Conservation (phyloP, 2,113 vertebrate genomes). For the Peromyscus leucopus region DNA sequence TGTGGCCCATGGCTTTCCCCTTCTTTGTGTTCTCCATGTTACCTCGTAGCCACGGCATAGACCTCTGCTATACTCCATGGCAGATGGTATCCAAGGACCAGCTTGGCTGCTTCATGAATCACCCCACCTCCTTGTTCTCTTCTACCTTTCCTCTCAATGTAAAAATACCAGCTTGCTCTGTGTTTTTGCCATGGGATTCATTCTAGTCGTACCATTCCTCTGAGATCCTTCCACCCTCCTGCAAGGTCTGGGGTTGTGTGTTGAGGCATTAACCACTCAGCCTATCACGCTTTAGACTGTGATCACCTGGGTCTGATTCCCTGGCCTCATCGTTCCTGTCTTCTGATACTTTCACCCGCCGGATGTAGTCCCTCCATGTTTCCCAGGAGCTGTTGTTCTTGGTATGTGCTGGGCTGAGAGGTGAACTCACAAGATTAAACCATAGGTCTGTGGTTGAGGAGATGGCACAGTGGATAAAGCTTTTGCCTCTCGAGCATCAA, state of each 20-base stretch:
- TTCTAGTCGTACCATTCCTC: not conserved
- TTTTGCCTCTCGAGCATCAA: not conserved
- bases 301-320: not conserved
- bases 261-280: not conserved
- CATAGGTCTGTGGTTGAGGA: not conserved
- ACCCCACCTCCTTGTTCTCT: not conserved
- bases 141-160: not conserved
- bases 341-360: not conserved
- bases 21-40: fast-evolving
- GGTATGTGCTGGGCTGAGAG: not conserved
- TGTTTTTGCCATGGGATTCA: not conserved
- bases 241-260: not conserved
- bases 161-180: not conserved
- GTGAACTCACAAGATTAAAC: not conserved
- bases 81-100: fast-evolving
- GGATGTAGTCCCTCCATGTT: not conserved
- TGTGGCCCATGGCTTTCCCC: too few species aligned
- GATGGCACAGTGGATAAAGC: not conserved
- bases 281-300: not conserved
- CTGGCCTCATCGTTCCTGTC: not conserved
- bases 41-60: fast-evolving
- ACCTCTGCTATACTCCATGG: fast-evolving
- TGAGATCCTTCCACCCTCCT: too few species aligned
- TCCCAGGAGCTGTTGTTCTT: not conserved
- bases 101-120: not conserved